Conservation (phyloP, 1,140 invertebrate species). For the Brachionus sp. region DNA sequence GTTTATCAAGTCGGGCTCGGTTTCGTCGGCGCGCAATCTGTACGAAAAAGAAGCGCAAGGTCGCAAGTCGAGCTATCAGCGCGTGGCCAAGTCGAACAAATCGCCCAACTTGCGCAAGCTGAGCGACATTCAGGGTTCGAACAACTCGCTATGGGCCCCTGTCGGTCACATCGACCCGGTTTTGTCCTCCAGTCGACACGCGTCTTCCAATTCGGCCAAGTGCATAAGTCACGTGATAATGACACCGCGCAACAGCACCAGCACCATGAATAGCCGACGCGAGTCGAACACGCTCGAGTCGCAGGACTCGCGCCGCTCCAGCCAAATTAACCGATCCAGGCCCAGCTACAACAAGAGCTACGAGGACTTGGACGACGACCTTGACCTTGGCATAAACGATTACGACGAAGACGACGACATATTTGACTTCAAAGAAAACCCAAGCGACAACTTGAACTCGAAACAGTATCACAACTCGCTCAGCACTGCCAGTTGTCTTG, state of each 20-base stretch:
- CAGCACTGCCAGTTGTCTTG: slow-evolving; percentile 26
- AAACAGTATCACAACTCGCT: slow-evolving; percentile 40
- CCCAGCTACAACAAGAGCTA: background rate
- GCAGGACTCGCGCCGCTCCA: background rate
- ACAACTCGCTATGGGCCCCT: background rate
- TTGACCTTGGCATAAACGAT: slow-evolving; percentile 5
- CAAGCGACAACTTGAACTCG: background rate
- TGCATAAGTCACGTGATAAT: background rate
- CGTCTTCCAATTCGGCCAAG: background rate
- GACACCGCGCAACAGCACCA: slow-evolving; percentile 19
- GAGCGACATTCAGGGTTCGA: slow-evolving; percentile 3
- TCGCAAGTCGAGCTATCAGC: background rate
- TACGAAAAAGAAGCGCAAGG: background rate
- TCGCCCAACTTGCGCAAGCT: background rate
- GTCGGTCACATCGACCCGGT: background rate
- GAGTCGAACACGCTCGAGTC: background rate
- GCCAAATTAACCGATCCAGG: background rate
- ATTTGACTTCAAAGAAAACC: slow-evolving; percentile 10
- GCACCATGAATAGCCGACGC: background rate
- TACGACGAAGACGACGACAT: slow-evolving; percentile 45
- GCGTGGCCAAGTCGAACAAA: background rate
- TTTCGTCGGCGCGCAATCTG: background rate
- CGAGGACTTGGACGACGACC: slow-evolving; percentile 8
- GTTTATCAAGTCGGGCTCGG: background rate
- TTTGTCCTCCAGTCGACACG: background rate